A percentile compares a stretch with the other conserved stretches of the same genome.
These are phyloP conservation scores for Synergus japonicus DNA, from an alignment of 2,888 invertebrate genomes.

Conservation along the genomic window DNA sequence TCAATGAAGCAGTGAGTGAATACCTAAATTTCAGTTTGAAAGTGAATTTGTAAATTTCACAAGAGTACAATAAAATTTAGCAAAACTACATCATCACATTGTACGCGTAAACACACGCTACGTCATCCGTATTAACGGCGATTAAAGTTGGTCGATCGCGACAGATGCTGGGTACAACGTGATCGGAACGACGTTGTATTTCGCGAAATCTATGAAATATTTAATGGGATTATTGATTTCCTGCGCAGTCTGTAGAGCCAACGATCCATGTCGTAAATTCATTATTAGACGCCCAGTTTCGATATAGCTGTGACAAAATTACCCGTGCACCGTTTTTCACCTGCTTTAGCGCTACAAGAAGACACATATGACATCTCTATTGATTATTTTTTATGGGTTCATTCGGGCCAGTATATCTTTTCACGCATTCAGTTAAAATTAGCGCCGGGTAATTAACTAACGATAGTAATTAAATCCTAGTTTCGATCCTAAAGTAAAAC, in stretches of 20 bases:
- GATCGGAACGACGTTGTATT: conserved; percentile 69
- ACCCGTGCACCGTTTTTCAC: conserved; percentile 41
- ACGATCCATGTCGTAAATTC: conserved; percentile 67
- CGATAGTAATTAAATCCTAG: not conserved
- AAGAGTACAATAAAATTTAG: conserved; percentile 51
- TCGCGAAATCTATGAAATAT: conserved; percentile 73
- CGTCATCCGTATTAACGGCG: conserved; percentile 65
- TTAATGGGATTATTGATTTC: conserved; percentile 74
- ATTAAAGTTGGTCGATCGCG: conserved; percentile 72
- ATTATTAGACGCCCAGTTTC: conserved; percentile 65
- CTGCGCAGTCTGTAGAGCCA: conserved; percentile 63
- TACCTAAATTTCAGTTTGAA: conserved; percentile 62
- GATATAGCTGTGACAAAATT: conserved; percentile 54
- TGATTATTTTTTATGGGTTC: not conserved
- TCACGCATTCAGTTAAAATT: not conserved
- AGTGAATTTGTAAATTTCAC: conserved; percentile 67
- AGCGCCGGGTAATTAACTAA: not conserved
- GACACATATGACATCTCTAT: not conserved
- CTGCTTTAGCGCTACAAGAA: not conserved
- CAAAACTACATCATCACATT: conserved; percentile 53
- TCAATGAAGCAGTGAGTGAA: conserved; percentile 51
- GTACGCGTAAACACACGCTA: conserved; percentile 54
- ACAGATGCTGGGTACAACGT: conserved; percentile 72
- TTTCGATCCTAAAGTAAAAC: not conserved
- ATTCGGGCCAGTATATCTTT: not conserved